Conservation (phyloP, 2,113 vertebrate genomes). For the Tychaedon coryphoeus region DNA sequence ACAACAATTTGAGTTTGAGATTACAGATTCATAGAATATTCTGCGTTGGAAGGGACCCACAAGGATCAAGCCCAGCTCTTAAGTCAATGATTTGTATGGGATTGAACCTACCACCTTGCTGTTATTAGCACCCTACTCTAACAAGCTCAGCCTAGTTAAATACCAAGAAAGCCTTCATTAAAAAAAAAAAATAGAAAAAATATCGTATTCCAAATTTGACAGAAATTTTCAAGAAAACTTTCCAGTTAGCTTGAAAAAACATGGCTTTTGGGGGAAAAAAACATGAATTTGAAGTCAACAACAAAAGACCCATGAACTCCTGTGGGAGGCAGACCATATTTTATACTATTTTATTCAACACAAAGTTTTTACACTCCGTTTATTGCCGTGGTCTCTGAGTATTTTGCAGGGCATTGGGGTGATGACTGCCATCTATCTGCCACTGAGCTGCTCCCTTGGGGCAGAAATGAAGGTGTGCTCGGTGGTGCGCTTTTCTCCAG, state of each 20-base stretch:
- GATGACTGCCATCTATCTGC: background rate
- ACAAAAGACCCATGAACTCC: background rate
- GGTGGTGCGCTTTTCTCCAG: background rate
- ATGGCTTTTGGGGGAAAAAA: too few species aligned
- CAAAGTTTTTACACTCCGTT: background rate
- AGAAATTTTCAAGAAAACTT: background rate
- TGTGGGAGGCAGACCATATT: background rate
- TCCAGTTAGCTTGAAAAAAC: background rate
- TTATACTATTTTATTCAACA: background rate
- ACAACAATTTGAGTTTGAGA: background rate
- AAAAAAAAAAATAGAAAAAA: background rate
- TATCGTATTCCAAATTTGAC: background rate
- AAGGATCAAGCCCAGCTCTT: background rate
- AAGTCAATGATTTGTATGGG: background rate
- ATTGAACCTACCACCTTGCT: background rate
- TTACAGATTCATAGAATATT: background rate
- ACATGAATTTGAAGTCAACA: background rate
- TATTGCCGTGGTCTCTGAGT: background rate
- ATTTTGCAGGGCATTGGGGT: background rate
- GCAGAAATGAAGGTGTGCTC: background rate
- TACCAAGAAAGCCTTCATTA: background rate
- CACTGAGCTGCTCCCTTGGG: background rate
- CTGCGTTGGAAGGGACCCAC: background rate
- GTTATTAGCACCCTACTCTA: background rate
- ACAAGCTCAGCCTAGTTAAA: background rate